phyloP scores from a whole-genome alignment of 1,140 invertebrate genomes.

The Trichonephila clavipes region DNA sequence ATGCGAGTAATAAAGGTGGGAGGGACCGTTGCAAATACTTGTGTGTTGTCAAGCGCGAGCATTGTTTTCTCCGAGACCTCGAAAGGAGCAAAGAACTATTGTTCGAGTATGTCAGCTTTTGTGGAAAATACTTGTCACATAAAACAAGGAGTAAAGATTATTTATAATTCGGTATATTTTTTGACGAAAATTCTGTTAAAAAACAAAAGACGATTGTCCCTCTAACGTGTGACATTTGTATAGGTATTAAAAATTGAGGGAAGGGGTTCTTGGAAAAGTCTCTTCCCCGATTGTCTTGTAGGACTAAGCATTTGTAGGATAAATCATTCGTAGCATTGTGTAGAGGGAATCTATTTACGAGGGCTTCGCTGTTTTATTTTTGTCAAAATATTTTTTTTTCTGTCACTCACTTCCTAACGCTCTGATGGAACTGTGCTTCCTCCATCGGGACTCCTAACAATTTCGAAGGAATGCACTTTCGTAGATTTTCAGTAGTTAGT shows the following conservation, averaged over 20 bases:
- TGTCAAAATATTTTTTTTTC: not conserved
- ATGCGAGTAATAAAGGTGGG: not conserved
- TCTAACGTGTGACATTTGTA: conserved; percentile 70
- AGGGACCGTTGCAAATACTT: not conserved
- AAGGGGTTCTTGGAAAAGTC: conserved; percentile 30
- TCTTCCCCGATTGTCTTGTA: conserved; percentile 43
- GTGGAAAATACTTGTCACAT: conserved; percentile 73
- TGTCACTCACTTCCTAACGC: conserved; percentile 21
- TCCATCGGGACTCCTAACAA: not conserved
- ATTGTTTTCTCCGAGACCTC: conserved; percentile 59
- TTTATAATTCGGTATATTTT: conserved; percentile 70
- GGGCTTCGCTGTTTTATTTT: conserved; percentile 17
- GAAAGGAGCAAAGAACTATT: conserved; percentile 67
- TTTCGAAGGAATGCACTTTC: not conserved
- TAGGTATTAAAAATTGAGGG: conserved; percentile 63
- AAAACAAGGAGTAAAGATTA: conserved; percentile 72
- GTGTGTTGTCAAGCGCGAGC: conserved; percentile 38
- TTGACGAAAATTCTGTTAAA: conserved; percentile 71
- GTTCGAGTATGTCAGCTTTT: conserved; percentile 73
- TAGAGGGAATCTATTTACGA: not conserved
- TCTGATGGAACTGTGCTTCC: not conserved
- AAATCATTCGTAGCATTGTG: conserved; percentile 15
- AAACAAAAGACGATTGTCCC: conserved; percentile 74
- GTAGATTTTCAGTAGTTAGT: not conserved
- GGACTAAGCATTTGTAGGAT: conserved; percentile 31